Conservation (phyloP, 2,888 invertebrate species). For the Galeruca laticollis region DNA sequence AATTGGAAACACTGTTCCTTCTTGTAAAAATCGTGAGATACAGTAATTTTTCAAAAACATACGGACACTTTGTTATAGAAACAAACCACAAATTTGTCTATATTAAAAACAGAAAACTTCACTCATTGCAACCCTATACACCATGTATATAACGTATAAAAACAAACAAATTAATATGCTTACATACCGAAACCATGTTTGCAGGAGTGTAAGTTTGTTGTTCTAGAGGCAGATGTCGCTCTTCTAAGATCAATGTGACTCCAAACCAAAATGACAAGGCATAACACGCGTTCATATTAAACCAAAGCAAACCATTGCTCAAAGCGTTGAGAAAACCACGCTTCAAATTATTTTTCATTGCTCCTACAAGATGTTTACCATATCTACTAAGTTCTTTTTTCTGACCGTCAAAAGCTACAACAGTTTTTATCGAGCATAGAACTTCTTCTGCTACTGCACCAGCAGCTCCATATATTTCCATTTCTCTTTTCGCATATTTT, state of each 20-base stretch:
- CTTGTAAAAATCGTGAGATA: too few relatives aligned
- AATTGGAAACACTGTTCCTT: too few relatives aligned
- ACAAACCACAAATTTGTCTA: too few relatives aligned
- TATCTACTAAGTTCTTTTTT: conserved; percentile 78
- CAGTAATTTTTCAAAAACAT: too few relatives aligned
- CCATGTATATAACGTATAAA: too few relatives aligned
- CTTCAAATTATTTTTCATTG: conserved; percentile 77
- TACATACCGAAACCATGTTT: conserved; percentile 79
- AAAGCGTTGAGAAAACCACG: conserved; percentile 77
- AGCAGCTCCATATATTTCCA: conserved; percentile 80
- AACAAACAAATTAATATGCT: too few relatives aligned
- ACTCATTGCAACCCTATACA: too few relatives aligned
- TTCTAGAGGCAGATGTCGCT: conserved; percentile 61
- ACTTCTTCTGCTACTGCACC: conserved; percentile 84
- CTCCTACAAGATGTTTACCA: conserved; percentile 71
- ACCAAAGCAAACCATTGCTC: conserved; percentile 80
- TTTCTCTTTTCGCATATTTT: conserved; percentile 75
- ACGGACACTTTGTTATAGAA: too few relatives aligned
- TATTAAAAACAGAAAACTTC: too few relatives aligned
- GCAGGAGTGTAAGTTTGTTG: conserved; percentile 71
- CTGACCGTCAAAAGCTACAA: conserved; percentile 84
- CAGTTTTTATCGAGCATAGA: conserved; percentile 79
- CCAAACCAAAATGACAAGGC: conserved; percentile 90
- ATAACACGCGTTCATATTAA: conserved; percentile 82
- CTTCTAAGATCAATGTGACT: conserved; percentile 74